Percentiles rank a stretch among this genome's conserved stretches.
Evolutionary conservation across 1,140 invertebrate genomes (phyloP).

Genomic region (Platyura marginata): DNA sequence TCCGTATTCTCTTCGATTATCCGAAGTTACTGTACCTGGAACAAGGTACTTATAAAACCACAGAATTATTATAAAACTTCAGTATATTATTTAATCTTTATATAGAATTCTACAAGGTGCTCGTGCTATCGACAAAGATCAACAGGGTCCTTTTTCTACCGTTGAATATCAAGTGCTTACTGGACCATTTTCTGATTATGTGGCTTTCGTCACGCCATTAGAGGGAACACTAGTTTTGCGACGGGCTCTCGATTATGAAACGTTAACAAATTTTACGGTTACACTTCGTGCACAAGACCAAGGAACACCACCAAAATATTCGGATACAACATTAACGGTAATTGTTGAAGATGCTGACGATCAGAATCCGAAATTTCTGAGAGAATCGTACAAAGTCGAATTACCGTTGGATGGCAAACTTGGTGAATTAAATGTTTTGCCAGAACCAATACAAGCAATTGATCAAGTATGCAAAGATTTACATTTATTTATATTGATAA

Average conservation of each 20-base stretch:
- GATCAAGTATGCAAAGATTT: conserved; percentile 35
- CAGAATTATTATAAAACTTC: background rate
- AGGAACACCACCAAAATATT: conserved; percentile 54
- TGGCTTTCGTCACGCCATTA: conserved; percentile 67
- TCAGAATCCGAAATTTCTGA: conserved; percentile 69
- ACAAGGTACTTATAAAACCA: conserved; percentile 30
- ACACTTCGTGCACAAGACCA: conserved; percentile 68
- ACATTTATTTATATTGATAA: too few species aligned
- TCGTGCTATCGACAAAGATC: conserved; percentile 64
- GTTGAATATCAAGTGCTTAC: conserved; percentile 68
- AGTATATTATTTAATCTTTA: background rate
- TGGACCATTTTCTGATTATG: conserved; percentile 60
- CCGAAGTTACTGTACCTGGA: conserved; percentile 68
- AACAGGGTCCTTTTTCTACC: conserved; percentile 74
- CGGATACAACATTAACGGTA: conserved; percentile 54
- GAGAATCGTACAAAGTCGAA: conserved; percentile 54
- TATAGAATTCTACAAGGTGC: conserved; percentile 47
- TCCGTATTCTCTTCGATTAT: conserved; percentile 65
- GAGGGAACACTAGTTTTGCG: conserved; percentile 67
- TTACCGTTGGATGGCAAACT: conserved; percentile 32
- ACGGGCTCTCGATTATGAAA: conserved; percentile 70
- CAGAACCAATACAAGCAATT: conserved; percentile 39
- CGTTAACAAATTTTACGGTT: conserved; percentile 59
- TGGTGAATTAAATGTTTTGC: conserved; percentile 29
- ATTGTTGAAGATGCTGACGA: conserved; percentile 80